Evolutionary conservation across 2,888 invertebrate genomes (phyloP), one percentile per base, ranked within the genome.

Genomic region (Pristionchus arcanus): DNA sequence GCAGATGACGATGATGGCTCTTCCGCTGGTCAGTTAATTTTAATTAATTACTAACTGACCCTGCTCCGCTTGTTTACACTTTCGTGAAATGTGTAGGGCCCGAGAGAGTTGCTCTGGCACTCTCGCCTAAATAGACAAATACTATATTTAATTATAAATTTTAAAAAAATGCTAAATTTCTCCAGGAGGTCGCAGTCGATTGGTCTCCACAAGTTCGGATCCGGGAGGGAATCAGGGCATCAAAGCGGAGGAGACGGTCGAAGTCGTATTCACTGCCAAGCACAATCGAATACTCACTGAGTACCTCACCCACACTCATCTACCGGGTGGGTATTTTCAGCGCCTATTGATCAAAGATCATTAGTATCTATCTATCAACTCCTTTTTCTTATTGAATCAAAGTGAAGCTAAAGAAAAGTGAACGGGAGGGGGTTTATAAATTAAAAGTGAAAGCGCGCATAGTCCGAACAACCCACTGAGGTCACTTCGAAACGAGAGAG

Each of bases 291-390:
- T 97, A 21, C 96, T 98, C 19, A 98, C 98, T 0, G 97, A 98
- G 4, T 96, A 99, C 16, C 96, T 99, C 68, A 99, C 99, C 0
- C 98, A 99, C 95, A 95, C 95, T 59, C 96, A 96, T 91, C 94
- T 96, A 55, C 95, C 95, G 13, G 95, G 95, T 92, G 34, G 68
- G 59, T 55, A 16, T 42, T 42, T 42, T 42, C 42, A 42, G 42
- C 9, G 5, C 42, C 3, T 5, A 5, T 42, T 42, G 42, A 42
- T 42, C 42, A 42, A 42, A 42, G 42, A 5, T 42, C 42, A 42
- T 42, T 42, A n/a, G n/a, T n/a, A n/a, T n/a, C n/a, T n/a, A n/a
- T n/a, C n/a, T n/a, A n/a, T n/a, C n/a, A n/a, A 49, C 13, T 49
- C 42, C 42, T 49, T 9, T 13, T 49, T 49, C 9, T 49, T 49